These are phyloP conservation scores for Agrenia bidenticulata DNA, from an alignment of 2,888 invertebrate species.

Conservation along the genomic window DNA sequence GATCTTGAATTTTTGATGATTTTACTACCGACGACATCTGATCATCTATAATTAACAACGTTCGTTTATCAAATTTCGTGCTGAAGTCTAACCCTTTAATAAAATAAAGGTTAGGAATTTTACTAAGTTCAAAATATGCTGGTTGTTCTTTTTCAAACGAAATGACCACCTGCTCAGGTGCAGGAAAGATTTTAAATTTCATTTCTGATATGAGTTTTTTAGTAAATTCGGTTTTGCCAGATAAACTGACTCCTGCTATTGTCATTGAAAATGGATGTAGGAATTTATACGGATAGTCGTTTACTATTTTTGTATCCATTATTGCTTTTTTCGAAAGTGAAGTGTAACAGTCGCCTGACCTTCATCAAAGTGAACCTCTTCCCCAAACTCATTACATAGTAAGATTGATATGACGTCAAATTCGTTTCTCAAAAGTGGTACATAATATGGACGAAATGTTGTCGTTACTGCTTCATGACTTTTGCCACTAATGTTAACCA, in stretches of 20 bases:
- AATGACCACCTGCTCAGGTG: constrained; percentile 10
- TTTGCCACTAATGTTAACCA: constrained; percentile 14
- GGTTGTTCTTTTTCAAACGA: constrained; percentile 14
- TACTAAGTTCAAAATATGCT: constrained; percentile 7
- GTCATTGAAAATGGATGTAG: neutral
- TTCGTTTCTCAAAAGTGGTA: neutral
- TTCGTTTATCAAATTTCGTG: neutral
- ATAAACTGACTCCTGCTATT: constrained; percentile 11
- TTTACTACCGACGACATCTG: constrained; percentile 6
- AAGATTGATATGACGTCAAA: constrained; percentile 10
- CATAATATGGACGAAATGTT: constrained; percentile 8
- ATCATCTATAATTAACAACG: constrained; percentile 10
- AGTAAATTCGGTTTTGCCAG: constrained; percentile 18
- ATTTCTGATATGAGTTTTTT: constrained; percentile 2
- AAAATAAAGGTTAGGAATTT: neutral
- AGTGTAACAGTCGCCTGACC: constrained; percentile 10
- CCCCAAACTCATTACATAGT: constrained; percentile 22
- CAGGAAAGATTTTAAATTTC: neutral
- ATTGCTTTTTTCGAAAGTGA: constrained; percentile 12
- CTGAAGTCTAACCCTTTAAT: constrained; percentile 9
- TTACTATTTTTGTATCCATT: neutral
- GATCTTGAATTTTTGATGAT: neutral
- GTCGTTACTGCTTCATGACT: neutral
- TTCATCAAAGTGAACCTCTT: constrained; percentile 6
- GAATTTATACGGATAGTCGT: neutral